These are phyloP conservation scores for Scaptomyza polygonia DNA, from an alignment of 2,888 invertebrate genomes.

Conservation along the genomic window DNA sequence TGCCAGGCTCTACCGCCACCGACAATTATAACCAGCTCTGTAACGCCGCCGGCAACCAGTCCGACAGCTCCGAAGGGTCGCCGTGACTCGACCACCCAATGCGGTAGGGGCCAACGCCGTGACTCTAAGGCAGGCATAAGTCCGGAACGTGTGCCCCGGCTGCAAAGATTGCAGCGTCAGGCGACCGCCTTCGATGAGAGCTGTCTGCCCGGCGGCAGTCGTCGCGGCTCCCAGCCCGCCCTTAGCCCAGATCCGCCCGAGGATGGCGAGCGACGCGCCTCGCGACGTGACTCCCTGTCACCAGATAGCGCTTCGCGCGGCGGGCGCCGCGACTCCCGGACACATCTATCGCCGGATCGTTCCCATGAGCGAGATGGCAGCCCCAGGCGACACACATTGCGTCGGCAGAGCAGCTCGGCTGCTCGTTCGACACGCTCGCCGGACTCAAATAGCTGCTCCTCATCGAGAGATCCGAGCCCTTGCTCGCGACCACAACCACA, in stretches of 20 bases:
- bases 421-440: slow-evolving; percentile 88
- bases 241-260: slow-evolving; percentile 92
- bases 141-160: slow-evolving; percentile 87
- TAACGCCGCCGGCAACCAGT: slow-evolving; percentile 92
- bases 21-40: slow-evolving; percentile 92
- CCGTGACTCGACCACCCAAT: slow-evolving; percentile 94
- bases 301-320: slow-evolving; percentile 93
- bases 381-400: slow-evolving; percentile 89
- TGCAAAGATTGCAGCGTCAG: slow-evolving; percentile 91
- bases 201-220: slow-evolving; percentile 88
- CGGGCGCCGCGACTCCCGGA: slow-evolving; percentile 89
- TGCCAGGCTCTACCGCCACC: slow-evolving; percentile 88
- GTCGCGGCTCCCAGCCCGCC: slow-evolving; percentile 92
- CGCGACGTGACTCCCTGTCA: slow-evolving; percentile 92
- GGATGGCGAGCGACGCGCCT: slow-evolving; percentile 88
- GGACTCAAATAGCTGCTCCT: slow-evolving; percentile 91
- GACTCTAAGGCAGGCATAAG: slow-evolving; percentile 89
- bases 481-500: slow-evolving; percentile 87
- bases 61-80: slow-evolving; percentile 88
- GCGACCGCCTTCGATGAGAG: slow-evolving; percentile 96
- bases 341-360: slow-evolving; percentile 92
- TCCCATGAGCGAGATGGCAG: slow-evolving; percentile 92
- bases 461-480: slow-evolving; percentile 92
- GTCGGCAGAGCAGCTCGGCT: slow-evolving; percentile 93
- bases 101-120: slow-evolving; percentile 87